Evolutionary conservation across 2,113 vertebrate genomes (phyloP), one percentile per base, ranked within the genome.

Genomic region (Orthonyx spaldingii): DNA sequence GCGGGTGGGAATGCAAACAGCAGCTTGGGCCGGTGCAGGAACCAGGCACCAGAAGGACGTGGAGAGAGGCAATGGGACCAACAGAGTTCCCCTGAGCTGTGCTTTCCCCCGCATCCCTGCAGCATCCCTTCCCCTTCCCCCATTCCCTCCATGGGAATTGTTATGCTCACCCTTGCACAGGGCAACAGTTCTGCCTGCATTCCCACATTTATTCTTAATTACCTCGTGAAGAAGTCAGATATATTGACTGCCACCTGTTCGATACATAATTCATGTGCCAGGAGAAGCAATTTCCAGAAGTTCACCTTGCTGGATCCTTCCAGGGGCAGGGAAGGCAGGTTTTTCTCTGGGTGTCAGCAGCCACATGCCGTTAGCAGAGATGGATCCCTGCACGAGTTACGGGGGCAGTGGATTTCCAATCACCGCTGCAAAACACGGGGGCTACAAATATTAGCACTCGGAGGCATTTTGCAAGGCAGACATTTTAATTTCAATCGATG

Each of bases 401-500:
- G 16, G 85, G 91, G 52, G 44, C 26, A 49, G 53, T 18, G 4
- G 78, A n/a, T 89, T 91, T 87, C 95, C 68, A 56, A 9, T 79
- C 11, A 0, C 22, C 0, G 0, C 20, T 5, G 26, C 81, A 28
- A 20, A 52, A 57, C 30, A 28, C 3, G 0, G 64, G 57, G 68
- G 60, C 55, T 55, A 71, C n/a, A 76, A 74, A 89, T 50, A 78
- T 35, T 9, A 80, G 68, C 8, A 16, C 95, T 85, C 1, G 1
- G 78, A 93, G 93, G 89, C 94, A 66, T 90, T 93, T 82, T 93
- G 95, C 84, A 68, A 92, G 93, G 96, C 79, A 93, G 94, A 94
- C 75, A 22, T 94, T 90, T 96, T 90, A 86, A 93, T 95, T 95
- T 59, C 65, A 96, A 96, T 96, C 96, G 22, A 96, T 97, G 97